Evolutionary conservation across 2,113 vertebrate genomes (phyloP), one percentile per base, ranked within the genome.

Genomic region (Saguinus midas): DNA sequence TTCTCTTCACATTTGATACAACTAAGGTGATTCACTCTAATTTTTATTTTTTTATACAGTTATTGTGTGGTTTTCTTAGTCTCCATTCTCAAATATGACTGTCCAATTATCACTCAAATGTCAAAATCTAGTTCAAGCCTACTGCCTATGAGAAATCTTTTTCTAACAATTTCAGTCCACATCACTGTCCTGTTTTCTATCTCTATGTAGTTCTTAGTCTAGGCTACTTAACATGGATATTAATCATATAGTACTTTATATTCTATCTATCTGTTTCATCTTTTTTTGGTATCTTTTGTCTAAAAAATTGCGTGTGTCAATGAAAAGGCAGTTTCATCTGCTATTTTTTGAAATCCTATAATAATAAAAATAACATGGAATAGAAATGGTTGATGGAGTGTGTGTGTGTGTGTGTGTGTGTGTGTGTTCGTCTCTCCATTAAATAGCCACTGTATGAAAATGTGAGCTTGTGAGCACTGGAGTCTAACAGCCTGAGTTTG

Each of bases 261-360:
- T 75, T 64, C 29, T 75, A 64, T 68, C 87, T 84, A 75, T 81
- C 32, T 40, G 12, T 87, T 81, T 23, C 57, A 87, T 13, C n/a
- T 81, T 76, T 45, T 84, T 94, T n/a, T 57, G 83, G 17, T 57
- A 10, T 64, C 68, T 72, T 95, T 45, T 87, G 83, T 93, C 23
- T 52, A 45, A 94, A 94, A 94, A 87, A 66, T 40, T 92, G 1
- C 72, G 78, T 37, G 40, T 90, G 64, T 40, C 55, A 84, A 13
- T 78, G 81, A 94, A 96, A 95, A 95, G 73, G 45, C 11, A 58
- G 72, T 79, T 80, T 90, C 23, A 45, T 80, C 21, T 87, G 64
- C 52, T 92, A 72, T 76, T 96, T 94, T 95, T 91, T 61, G 3
- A 90, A 89, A 95, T 88, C 16, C 25, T 57, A 82, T 40, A 96